Conservation (phyloP, 2,113 vertebrate species). For the Salvator merianae region DNA sequence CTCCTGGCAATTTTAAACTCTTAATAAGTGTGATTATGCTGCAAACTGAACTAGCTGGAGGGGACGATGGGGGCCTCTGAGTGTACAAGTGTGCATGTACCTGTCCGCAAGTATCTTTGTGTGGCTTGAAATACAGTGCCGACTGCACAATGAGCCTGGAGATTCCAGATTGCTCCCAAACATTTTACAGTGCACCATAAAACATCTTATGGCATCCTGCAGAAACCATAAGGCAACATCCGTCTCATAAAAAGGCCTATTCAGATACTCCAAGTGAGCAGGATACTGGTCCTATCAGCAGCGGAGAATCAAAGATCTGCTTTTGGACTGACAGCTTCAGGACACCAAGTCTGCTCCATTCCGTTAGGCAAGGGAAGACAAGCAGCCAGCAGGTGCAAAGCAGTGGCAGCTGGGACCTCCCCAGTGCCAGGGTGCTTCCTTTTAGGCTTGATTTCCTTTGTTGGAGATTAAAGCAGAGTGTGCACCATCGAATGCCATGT, state of each 20-base stretch:
- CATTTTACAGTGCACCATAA: background rate
- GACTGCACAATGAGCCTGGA: background rate
- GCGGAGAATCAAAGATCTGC: background rate
- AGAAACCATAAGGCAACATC: background rate
- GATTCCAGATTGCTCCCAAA: background rate
- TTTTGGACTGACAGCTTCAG: background rate
- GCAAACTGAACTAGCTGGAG: background rate
- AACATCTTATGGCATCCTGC: background rate
- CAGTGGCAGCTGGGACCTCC: no score
- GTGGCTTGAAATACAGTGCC: background rate
- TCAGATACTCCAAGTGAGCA: background rate
- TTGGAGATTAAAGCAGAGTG: no score
- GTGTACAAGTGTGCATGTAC: background rate
- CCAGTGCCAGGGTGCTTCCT: no score
- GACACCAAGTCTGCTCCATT: no score
- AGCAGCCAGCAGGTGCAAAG: no score
- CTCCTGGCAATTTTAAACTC: constrained; percentile 23
- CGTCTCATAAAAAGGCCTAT: background rate
- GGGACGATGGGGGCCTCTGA: background rate
- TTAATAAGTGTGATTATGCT: constrained; percentile 11
- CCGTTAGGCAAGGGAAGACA: no score
- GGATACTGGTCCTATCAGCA: background rate
- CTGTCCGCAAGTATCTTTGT: no score
- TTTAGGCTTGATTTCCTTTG: no score
- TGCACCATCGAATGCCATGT: no score